Evolutionary conservation across 2,888 invertebrate genomes (phyloP), one percentile per base, ranked within the genome.

Genomic region (Dascillus cervinus): DNA sequence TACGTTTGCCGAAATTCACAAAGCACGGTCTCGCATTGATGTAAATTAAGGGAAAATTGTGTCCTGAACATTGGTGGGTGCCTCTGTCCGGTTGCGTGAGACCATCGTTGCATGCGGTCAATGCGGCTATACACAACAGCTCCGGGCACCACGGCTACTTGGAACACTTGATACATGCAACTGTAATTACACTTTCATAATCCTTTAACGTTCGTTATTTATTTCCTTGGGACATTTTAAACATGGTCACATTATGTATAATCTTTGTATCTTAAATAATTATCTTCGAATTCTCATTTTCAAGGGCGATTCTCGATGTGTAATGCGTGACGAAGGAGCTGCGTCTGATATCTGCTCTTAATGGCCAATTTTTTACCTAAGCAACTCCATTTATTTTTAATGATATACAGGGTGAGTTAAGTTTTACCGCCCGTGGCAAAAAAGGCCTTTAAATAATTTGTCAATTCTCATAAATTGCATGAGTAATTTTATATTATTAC

Each of bases 111-210:
- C 45, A 45, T 47, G 46, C 37, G 32, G 37, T 32, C 32, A 40
- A 36, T 34, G 34, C 29, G 27, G 17, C 17, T 17, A n/a, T n/a
- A n/a, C n/a, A n/a, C n/a, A 36, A 32, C 37, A 36, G 47, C 49
- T 45, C 41, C 46, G 41, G 56, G 56, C 55, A 34, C 32, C 43
- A 34, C 46, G 46, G 55, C 57, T 58, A 57, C 57, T 55, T 57
- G 56, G 52, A 56, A 56, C 52, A 49, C 46, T 45, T 44, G 35
- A 41, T 46, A 41, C 53, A 55, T 55, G 56, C 54, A 50, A 52
- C 46, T 38, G 48, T 51, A 56, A 53, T 54, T 52, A 51, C 51
- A 45, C 44, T 48, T 49, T 49, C 46, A 49, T 47, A 52, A 50
- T 47, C 47, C 49, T 49, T 50, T 52, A 49, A 47, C 38, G 36